A percentile compares a stretch with the other conserved stretches of the same genome.
phyloP scores from a whole-genome alignment of 1,140 invertebrate genomes.

The Fopius arisanus region DNA sequence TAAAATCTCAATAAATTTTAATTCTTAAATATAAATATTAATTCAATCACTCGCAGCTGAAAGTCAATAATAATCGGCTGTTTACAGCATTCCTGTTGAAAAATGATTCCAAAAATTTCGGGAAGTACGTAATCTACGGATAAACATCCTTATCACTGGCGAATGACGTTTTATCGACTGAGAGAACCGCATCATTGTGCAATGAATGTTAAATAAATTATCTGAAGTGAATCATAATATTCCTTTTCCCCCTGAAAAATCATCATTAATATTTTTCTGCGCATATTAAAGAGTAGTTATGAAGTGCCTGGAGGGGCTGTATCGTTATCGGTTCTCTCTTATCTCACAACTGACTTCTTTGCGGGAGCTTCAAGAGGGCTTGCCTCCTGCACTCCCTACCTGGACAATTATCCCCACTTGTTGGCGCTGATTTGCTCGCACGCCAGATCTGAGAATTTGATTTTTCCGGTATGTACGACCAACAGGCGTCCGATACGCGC shows the following conservation, averaged over 20 bases:
- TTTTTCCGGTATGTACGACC: slow-evolving; percentile 37
- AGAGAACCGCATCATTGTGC: background rate
- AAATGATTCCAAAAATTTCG: too few species aligned
- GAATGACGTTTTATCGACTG: background rate
- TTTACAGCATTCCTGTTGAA: too few species aligned
- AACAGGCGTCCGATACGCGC: slow-evolving; percentile 21
- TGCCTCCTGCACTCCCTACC: slow-evolving; percentile 11
- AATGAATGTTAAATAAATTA: background rate
- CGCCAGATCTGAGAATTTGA: slow-evolving; percentile 43
- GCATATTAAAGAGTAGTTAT: slow-evolving; percentile 40
- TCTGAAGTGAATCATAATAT: background rate
- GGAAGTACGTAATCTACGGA: too few species aligned
- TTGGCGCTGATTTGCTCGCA: background rate
- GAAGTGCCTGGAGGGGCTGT: slow-evolving; percentile 58
- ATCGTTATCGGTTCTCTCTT: slow-evolving; percentile 58
- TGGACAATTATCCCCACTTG: slow-evolving; percentile 19
- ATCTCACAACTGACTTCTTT: slow-evolving; percentile 42
- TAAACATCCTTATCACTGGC: background rate
- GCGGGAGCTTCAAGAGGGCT: slow-evolving; percentile 43
- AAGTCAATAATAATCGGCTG: too few species aligned
- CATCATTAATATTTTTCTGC: background rate
- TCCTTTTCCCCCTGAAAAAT: background rate
- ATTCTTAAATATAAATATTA: too few species aligned
- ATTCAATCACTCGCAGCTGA: too few species aligned
- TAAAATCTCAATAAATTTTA: too few species aligned